Percentiles rank a stretch among this genome's conserved stretches.
These are phyloP conservation scores for Petrolisthes manimaculis DNA, from an alignment of 2,888 invertebrate genomes.

Conservation along the genomic window DNA sequence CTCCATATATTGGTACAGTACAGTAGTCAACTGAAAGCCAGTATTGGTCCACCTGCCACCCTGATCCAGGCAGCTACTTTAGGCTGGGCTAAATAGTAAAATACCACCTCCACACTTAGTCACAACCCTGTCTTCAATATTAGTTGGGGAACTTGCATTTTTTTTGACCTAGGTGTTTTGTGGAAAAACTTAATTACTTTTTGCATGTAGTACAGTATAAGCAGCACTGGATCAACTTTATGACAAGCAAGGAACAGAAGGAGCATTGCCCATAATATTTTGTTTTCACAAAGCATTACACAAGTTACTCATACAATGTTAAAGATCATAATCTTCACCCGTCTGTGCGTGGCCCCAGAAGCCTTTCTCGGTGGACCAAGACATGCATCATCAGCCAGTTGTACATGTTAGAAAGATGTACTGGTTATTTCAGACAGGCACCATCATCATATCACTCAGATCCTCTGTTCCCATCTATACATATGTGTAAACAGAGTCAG, in stretches of 20 bases:
- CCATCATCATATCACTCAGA: conserved; percentile 32
- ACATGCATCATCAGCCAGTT: conserved; percentile 45
- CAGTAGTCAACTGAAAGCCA: too few relatives aligned
- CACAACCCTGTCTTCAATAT: background rate
- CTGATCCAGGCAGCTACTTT: background rate
- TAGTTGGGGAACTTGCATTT: background rate
- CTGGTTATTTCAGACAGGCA: conserved; percentile 42
- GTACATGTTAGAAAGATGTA: conserved; percentile 28
- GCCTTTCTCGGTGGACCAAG: conserved; percentile 54
- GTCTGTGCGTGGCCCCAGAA: conserved; percentile 46
- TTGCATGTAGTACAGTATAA: conserved; percentile 7
- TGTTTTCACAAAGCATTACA: conserved; percentile 44
- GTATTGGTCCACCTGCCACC: too few relatives aligned
- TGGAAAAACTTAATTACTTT: background rate
- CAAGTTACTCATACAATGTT: conserved; percentile 44
- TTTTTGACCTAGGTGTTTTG: background rate
- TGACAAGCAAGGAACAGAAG: conserved; percentile 10
- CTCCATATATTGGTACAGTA: background rate
- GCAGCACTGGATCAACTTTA: background rate
- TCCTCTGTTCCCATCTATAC: conserved; percentile 29
- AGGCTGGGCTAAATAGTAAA: background rate
- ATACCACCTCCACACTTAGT: background rate
- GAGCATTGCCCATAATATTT: conserved; percentile 35
- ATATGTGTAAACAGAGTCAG: conserved; percentile 3
- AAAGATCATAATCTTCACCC: conserved; percentile 42